phyloP scores from a whole-genome alignment of 2,113 vertebrate species.

The Coreoperca whiteheadi region DNA sequence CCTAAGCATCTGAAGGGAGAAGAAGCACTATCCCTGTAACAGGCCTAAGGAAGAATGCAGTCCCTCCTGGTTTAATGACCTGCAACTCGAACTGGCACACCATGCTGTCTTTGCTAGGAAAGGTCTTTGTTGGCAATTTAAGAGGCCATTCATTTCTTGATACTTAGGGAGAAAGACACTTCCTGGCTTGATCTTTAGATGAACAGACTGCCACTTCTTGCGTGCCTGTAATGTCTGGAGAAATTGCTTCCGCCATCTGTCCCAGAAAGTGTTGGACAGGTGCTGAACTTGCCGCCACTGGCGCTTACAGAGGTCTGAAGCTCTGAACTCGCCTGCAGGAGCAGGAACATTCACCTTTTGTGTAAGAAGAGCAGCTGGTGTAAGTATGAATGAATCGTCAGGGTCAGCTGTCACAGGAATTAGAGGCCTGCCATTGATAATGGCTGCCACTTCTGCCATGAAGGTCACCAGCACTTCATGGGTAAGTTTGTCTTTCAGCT shows the following conservation, averaged over 20 bases:
- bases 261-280: slow-evolving; percentile 47
- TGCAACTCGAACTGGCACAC: background rate
- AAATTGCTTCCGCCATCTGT: slow-evolving; percentile 35
- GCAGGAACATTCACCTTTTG: slow-evolving; percentile 23
- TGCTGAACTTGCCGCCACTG: slow-evolving; percentile 45
- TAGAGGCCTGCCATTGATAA: slow-evolving; percentile 34
- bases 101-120: background rate
- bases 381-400: slow-evolving; percentile 26
- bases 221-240: slow-evolving; percentile 29
- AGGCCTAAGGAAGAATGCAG: background rate
- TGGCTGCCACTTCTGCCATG: slow-evolving; percentile 23
- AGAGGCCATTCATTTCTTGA: slow-evolving; percentile 25
- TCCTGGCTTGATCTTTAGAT: slow-evolving; percentile 9
- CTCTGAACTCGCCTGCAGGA: slow-evolving; percentile 28
- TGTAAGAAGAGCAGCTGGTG: slow-evolving; percentile 40
- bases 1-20: background rate
- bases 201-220: slow-evolving; percentile 16
- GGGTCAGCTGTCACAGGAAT: slow-evolving; percentile 19
- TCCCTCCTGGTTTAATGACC: background rate
- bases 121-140: background rate
- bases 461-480: slow-evolving; percentile 39
- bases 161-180: slow-evolving; percentile 10
- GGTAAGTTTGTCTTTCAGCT: slow-evolving; percentile 6
- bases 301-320: slow-evolving; percentile 13
- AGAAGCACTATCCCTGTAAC: background rate